These are phyloP conservation scores for Heptranchias perlo DNA, from an alignment of 2,113 vertebrate genomes.

Conservation along the genomic window DNA sequence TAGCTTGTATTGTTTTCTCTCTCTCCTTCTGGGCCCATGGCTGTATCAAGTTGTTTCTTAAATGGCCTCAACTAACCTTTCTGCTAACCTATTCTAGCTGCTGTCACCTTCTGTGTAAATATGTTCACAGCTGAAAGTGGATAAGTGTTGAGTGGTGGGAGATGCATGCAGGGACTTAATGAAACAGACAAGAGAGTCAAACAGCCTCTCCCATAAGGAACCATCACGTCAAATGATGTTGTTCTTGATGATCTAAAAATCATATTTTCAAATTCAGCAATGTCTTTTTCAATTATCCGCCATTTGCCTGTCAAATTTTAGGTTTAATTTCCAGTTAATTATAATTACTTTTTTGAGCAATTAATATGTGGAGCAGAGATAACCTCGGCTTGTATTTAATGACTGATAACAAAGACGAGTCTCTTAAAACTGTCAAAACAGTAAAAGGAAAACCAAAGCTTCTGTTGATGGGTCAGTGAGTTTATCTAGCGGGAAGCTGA, in stretches of 20 bases:
- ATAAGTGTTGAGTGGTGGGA: neutral
- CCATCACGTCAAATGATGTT: neutral
- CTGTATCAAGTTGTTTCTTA: constrained; percentile 29
- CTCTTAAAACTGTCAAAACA: neutral
- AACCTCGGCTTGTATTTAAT: neutral
- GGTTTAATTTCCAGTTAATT: constrained; percentile 4
- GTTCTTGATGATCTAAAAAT: neutral
- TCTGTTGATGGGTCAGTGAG: neutral
- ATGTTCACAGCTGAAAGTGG: neutral
- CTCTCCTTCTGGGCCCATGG: neutral
- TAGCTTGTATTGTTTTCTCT: neutral
- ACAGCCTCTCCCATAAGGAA: neutral
- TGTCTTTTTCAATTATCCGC: neutral
- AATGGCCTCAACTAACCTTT: neutral
- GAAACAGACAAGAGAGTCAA: neutral
- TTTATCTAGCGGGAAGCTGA: neutral
- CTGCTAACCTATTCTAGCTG: neutral
- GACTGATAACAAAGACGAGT: neutral
- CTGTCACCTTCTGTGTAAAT: neutral
- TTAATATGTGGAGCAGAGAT: neutral
- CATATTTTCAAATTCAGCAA: neutral
- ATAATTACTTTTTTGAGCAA: neutral
- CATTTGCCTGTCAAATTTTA: neutral
- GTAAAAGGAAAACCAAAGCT: neutral
- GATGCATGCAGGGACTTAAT: neutral